These are phyloP conservation scores for Arenaria interpres DNA, from an alignment of 2,113 vertebrate genomes.

Conservation along the genomic window DNA sequence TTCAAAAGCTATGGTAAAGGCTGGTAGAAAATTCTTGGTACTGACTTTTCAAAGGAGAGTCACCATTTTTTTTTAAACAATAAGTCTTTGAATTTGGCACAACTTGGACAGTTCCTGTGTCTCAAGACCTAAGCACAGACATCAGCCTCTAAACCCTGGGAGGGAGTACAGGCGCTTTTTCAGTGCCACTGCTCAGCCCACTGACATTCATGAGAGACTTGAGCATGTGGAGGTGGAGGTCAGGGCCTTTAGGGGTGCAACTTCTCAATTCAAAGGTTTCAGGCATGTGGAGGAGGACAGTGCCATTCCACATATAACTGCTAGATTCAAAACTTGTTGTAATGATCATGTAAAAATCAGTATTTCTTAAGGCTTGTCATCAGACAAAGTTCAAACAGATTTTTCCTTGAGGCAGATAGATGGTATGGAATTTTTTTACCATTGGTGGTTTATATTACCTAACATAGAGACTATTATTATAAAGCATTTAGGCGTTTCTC, in stretches of 20 bases:
- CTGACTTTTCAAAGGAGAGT: not conserved
- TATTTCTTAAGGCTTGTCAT: not conserved
- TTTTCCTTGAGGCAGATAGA: not conserved
- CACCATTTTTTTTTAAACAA: not conserved
- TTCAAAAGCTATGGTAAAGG: not conserved
- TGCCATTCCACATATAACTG: not conserved
- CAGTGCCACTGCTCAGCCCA: rapidly evolving
- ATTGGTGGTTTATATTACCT: not conserved
- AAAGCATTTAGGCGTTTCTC: not conserved
- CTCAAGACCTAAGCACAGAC: not conserved
- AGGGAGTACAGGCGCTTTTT: rapidly evolving
- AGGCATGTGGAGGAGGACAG: not conserved
- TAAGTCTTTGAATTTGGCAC: not conserved
- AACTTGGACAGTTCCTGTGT: not conserved
- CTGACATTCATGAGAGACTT: not conserved
- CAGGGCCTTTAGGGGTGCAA: not conserved
- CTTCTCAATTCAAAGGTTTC: not conserved
- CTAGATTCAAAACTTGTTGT: not conserved
- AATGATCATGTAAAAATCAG: not conserved
- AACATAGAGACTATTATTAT: not conserved
- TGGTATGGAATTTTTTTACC: not conserved
- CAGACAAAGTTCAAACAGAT: not conserved
- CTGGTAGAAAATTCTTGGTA: not conserved
- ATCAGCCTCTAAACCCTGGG: not conserved
- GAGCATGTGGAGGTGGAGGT: not conserved